Percentiles rank a stretch among this genome's conserved stretches.
Evolutionary conservation across 2,888 invertebrate species (phyloP).

Genomic region (Dasypolia templi): DNA sequence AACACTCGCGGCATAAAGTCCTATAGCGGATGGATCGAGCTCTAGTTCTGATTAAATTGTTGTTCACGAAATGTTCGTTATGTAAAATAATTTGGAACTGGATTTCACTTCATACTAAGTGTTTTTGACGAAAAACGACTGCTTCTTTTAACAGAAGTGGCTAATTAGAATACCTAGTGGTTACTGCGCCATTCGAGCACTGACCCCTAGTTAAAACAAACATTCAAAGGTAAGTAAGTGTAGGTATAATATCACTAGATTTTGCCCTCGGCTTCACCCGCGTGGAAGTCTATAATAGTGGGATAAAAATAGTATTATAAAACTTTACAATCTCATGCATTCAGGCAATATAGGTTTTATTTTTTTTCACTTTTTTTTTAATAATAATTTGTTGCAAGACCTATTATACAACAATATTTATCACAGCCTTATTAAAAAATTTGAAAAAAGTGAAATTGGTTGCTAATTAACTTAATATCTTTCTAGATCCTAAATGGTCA

Average conservation of each 20-base stretch:
- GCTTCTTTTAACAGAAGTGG: slow-evolving; percentile 35
- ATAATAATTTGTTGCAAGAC: no score
- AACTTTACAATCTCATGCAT: no score
- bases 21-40: slow-evolving; percentile 55
- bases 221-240: neutral
- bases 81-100: slow-evolving; percentile 62
- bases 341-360: no score
- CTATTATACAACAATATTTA: no score
- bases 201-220: slow-evolving; percentile 56
- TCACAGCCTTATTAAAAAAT: no score
- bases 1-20: slow-evolving; percentile 66
- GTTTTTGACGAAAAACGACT: slow-evolving; percentile 43
- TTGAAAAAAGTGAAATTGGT: no score
- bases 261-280: no score
- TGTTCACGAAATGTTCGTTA: slow-evolving; percentile 78
- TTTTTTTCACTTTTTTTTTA: no score
- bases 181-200: slow-evolving; percentile 46
- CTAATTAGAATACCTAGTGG: slow-evolving; percentile 14
- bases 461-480: no score
- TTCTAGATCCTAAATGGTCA: no score
- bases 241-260: neutral
- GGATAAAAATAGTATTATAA: no score
- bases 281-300: no score
- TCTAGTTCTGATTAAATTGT: slow-evolving; percentile 74
- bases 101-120: slow-evolving; percentile 61